These are phyloP conservation scores for Galeopsomyia nigrocyanea DNA, from an alignment of 2,888 invertebrate species.

Conservation along the genomic window DNA sequence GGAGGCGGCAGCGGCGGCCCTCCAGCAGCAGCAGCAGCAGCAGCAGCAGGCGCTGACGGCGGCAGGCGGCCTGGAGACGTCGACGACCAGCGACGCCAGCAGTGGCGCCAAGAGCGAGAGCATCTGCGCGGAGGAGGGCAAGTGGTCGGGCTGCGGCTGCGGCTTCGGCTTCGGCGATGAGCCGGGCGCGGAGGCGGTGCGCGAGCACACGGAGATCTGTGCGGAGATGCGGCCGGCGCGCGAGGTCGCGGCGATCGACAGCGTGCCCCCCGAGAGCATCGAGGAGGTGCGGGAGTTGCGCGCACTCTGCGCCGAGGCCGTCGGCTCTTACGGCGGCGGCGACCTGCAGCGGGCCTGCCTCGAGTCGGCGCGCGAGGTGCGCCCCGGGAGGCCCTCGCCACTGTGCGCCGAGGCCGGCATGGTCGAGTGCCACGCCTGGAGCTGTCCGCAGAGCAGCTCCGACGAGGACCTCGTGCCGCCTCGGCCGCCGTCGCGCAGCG, in stretches of 20 bases:
- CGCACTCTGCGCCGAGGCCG: constrained; percentile 61
- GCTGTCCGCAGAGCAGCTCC: neutral
- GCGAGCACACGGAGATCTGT: constrained; percentile 64
- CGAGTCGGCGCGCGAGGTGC: constrained; percentile 63
- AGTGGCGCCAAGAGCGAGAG: constrained; percentile 51
- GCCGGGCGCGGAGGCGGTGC: constrained; percentile 56
- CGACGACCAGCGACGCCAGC: constrained; percentile 13
- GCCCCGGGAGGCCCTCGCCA: constrained; percentile 57
- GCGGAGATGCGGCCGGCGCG: constrained; percentile 65
- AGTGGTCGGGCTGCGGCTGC: constrained; percentile 63
- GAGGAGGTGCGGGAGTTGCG: constrained; percentile 60
- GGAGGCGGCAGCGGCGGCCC: constrained; percentile 58
- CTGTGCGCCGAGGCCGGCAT: constrained; percentile 63
- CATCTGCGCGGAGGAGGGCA: constrained; percentile 64
- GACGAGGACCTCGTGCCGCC: neutral
- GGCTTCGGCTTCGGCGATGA: constrained; percentile 55
- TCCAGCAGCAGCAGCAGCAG: constrained; percentile 62
- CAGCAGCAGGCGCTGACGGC: constrained; percentile 56
- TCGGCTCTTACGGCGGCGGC: constrained; percentile 51
- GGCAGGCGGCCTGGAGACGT: neutral
- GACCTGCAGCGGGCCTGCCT: constrained; percentile 57
- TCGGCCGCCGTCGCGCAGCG: neutral
- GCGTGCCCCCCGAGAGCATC: constrained; percentile 62
- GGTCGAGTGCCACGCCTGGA: constrained; percentile 6
- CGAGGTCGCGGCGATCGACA: constrained; percentile 64